Base-by-base conservation (phyloP, 2,797 vertebrate genomes). In the Acrossocheilus wenchowensis region DNA sequence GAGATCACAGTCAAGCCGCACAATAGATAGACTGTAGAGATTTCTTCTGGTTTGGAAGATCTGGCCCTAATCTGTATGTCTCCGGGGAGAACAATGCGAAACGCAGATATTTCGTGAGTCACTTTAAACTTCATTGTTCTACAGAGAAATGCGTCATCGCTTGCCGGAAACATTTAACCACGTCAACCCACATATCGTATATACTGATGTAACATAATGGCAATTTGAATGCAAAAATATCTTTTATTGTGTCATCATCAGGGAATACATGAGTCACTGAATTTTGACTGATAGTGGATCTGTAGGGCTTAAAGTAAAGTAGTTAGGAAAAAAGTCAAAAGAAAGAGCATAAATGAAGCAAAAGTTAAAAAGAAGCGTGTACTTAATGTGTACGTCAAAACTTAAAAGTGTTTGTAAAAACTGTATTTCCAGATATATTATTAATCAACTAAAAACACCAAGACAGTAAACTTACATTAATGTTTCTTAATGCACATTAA, bases 81-180 rank as follows among this genome's bases (percentile, higher is more conserved):
- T 50, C 52, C 52, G 60, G 60, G 50, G 62, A 85, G 83, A 88
- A 89, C 80, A 90, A 89, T 81, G 60, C 39, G 14, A 81, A 6
- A 60, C 81, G 82, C 60, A 88, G 78, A 69, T 78, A 89, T 79
- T 69, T 82, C 73, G 43, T 88, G 88, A 89, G 66, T 88, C 89
- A 91, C 66, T 84, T 78, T 72, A n/a, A 50, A 85, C 87, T 87
- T 83, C 86, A 79, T 90, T 89, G 80, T 88, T 81, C 82, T 80
- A 36, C 50, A n/a, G 86, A 66, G 74, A 74, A 77, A 83, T 91
- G 90, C 86, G 85, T 91, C 90, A 90, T n/a, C 2, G 23, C 82
- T 87, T 87, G 69, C 85, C 81, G 81, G 50, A 87, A 89, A 77
- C 81, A 54, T 77, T 69, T 41, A 39, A 48, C 23, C 69, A 54